Evolutionary conservation across 37 sponge, comb jelly and placozoan species (phyloP), one percentile per base, ranked within the genome.

Genomic region (Ianthella basta): DNA sequence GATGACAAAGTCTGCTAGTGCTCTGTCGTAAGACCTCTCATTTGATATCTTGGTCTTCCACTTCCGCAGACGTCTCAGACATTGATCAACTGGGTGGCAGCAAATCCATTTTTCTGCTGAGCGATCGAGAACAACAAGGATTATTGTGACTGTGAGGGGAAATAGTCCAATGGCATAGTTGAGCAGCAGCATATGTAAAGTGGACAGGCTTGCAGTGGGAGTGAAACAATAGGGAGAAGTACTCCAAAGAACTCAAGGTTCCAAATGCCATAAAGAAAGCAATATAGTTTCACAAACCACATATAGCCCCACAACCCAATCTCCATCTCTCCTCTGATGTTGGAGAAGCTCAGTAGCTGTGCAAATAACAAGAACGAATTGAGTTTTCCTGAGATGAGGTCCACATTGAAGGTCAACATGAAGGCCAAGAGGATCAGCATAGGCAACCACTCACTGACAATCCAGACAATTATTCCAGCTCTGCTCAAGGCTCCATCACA

Each of bases 241-340:
- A n/a, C 12, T 21, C 78, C 53, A 41, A 75, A 53, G 54, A 75
- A 75, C 15, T 75, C 78, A 32, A 75, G 37, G 25, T 75, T 75
- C 78, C 78, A 75, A 50, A 75, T 25, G 21, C 37, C 37, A 36
- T 75, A 75, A 3, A 75, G 54, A 40, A 75, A 40, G 18, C n/a
- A 20, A 10, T 44, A 10, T 44, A 44, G 3, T 8, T 44, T 44
- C 3, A 44, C 50, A 44, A 44, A 44, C 50, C 50, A 44, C 3
- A 8, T 44, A 44, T 44, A 44, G 50, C 50, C 50, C 50, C 50
- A 44, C 8, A 44, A 10, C 8, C 50, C 50, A 10, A 44, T 44
- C 6, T 44, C 50, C 8, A 44, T 8, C 50, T 44, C 50, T 44
- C 50, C 50, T 44, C 50, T 44, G 50, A 44, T 8, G 50, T 44